Conservation (phyloP, 2,888 invertebrate species). For the Diplolepis rosae region DNA sequence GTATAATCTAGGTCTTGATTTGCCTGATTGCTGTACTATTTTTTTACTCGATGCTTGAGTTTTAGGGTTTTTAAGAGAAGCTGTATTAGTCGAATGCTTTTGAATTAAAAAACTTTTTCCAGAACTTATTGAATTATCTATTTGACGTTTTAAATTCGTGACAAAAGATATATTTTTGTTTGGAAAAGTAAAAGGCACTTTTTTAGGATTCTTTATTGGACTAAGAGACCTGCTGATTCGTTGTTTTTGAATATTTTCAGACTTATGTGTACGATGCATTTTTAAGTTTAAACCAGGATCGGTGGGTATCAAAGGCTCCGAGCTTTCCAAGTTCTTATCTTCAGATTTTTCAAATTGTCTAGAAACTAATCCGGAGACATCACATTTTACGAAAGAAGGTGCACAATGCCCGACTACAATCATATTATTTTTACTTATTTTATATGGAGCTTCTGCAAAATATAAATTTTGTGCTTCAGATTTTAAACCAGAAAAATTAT, state of each 20-base stretch:
- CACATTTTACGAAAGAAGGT: background rate
- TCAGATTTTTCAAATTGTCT: background rate
- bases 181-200: background rate
- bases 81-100: too few species aligned
- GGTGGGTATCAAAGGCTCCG: background rate
- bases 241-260: background rate
- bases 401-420: background rate
- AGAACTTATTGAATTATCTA: background rate
- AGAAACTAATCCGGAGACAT: background rate
- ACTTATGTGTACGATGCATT: background rate
- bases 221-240: background rate
- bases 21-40: background rate
- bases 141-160: background rate
- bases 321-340: background rate
- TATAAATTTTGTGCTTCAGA: background rate
- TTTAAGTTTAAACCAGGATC: background rate
- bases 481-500: background rate
- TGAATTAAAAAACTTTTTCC: background rate
- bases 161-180: background rate
- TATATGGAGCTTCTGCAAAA: background rate
- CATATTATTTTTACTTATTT: background rate
- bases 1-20: background rate
- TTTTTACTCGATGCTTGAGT: background rate
- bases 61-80: too few species aligned
- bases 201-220: too few species aligned